Evolutionary conservation across 2,113 vertebrate genomes (phyloP), one percentile per base, ranked within the genome.

Genomic region (Gracilinanus agilis): DNA sequence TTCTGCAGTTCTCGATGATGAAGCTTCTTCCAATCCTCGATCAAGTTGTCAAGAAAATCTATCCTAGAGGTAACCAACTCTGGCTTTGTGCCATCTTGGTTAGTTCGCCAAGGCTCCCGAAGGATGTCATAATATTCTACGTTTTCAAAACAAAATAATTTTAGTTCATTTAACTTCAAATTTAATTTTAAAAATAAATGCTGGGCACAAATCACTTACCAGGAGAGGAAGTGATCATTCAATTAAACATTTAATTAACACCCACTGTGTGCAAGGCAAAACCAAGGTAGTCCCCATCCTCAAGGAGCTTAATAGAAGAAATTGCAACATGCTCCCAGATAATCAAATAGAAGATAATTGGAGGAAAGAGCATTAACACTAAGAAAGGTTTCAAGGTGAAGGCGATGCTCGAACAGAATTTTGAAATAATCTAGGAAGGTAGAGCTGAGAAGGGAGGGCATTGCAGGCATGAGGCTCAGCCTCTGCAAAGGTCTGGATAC

Each of bases 241-340:
- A 83, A 83, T 83, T 83, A 83, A 75, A 75, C 61, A 75, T 75
- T 75, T 75, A 75, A n/a, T 75, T 75, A 75, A 75, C 34, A 75
- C 61, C 12, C 13, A 75, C 34, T 75, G 13, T n/a, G 34, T 75
- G 61, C 29, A n/a, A 75, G 61, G 16, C n/a, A 83, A 83, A 40
- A 83, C 19, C 67, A 40, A 83, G 67, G 19, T 83, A 40, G 67
- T 83, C n/a, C 40, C n/a, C 40, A 83, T 40, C 19, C 19, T 83
- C n/a, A 23, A 40, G 67, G 67, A 83, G n/a, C 67, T 83, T 40
- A 83, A 83, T 83, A 16, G 34, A n/a, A 83, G 40, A 25, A n/a
- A 83, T n/a, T n/a, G 67, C 34, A 40, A 19, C 67, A 83, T 83
- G n/a, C 40, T 16, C n/a, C n/a, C n/a, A 21, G 67, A 40, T 83